Evolutionary conservation across 2,113 vertebrate genomes (phyloP), one percentile per base, ranked within the genome.

Genomic region (Zosterops lateralis): DNA sequence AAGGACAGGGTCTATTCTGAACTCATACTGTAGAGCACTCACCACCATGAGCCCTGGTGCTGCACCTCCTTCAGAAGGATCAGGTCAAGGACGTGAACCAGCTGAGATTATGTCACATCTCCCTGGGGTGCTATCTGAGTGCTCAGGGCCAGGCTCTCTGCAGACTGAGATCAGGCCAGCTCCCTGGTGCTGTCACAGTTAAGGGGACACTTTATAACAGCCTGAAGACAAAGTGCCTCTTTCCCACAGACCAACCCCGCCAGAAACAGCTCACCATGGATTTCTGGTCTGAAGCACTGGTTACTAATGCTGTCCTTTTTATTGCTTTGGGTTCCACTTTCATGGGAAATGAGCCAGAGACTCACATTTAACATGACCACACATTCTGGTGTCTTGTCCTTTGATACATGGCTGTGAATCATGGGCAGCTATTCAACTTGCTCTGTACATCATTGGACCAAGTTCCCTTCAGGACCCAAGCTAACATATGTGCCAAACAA

Each of bases 61-160:
- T 86, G 67, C 84, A 86, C 31, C 18, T 92, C 87, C 79, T 80
- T 32, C 48, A 72, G 53, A 58, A 45, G 24, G 31, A 92, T 34
- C 25, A 71, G 38, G 36, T 1, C 22, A 50, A 82, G 56, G 51
- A 36, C 8, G 2, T 2, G 34, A 29, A 67, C 7, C 7, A 70
- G 56, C 21, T 48, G 48, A 79, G 44, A 21, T 18, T 0, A 11
- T 20, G 29, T 44, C 32, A 38, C 22, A 68, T 42, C 17, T 38
- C 38, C 28, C 28, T 2, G 1, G 26, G 40, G 20, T 3, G 2
- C 24, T 6, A n/a, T 40, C 20, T 0, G 2, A 74, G 47, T 6
- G 68, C 56, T 61, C 25, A 58, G 50, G n/a, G n/a, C 64, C 60
- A 48, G 60, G 50, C 15, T 68, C 62, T n/a, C 53, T 29, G 24